phyloP scores from a whole-genome alignment of 2,888 invertebrate species.

The Coleophora flavipennella region DNA sequence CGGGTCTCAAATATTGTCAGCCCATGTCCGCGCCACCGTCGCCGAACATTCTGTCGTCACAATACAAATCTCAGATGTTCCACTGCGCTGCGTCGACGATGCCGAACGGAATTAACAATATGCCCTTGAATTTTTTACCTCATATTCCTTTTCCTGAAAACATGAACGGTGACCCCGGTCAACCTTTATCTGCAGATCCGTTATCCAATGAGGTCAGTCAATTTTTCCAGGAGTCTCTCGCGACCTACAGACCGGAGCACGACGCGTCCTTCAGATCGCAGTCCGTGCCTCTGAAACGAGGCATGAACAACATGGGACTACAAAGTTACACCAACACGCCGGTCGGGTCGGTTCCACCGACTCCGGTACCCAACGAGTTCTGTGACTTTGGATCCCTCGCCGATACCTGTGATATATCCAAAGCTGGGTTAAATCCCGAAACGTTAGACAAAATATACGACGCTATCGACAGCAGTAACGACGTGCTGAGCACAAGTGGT shows the following conservation, averaged over 20 bases:
- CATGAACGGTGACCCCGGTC: constrained; percentile 46
- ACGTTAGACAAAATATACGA: constrained; percentile 78
- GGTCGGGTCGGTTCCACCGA: constrained; percentile 77
- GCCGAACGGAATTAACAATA: constrained; percentile 55
- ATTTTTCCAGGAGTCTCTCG: constrained; percentile 68
- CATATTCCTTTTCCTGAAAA: constrained; percentile 56
- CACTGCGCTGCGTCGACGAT: constrained; percentile 42
- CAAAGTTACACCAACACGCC: constrained; percentile 68
- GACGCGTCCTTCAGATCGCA: constrained; percentile 77
- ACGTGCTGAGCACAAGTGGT: constrained; percentile 46
- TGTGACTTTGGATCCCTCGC: constrained; percentile 78
- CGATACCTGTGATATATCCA: constrained; percentile 69
- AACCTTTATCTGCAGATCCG: constrained; percentile 61
- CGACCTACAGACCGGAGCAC: constrained; percentile 49
- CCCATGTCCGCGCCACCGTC: constrained; percentile 81
- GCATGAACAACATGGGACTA: constrained; percentile 51
- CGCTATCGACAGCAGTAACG: constrained; percentile 70
- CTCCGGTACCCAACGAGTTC: constrained; percentile 81
- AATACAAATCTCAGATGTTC: constrained; percentile 65
- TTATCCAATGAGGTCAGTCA: constrained; percentile 75
- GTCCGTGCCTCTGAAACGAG: constrained; percentile 82
- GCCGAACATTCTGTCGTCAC: constrained; percentile 66
- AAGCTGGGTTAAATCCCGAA: constrained; percentile 69
- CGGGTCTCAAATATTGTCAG: constrained; percentile 51
- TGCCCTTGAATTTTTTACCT: constrained; percentile 57